A percentile compares a stretch with the other conserved stretches of the same genome.
phyloP scores from a whole-genome alignment of 1,140 invertebrate genomes.

The Heliconius hermathena region DNA sequence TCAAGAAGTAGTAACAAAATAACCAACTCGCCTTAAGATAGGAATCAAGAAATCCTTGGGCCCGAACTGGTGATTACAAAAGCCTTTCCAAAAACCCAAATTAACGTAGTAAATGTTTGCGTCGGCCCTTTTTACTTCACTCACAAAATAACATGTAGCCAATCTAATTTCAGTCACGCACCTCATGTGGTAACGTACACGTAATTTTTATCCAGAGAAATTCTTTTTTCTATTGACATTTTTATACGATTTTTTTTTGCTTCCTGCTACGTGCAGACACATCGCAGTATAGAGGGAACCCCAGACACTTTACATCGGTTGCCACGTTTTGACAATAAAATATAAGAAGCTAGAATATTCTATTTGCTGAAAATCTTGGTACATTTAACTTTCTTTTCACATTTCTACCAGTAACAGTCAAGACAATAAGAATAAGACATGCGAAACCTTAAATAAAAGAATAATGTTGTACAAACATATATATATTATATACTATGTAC shows the following conservation, averaged over 20 bases:
- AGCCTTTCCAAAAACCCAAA: conserved; percentile 15
- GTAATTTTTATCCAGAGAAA: background rate
- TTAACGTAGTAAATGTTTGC: conserved; percentile 6
- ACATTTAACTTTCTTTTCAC: background rate
- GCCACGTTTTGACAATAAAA: background rate
- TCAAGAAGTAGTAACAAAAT: conserved; percentile 29
- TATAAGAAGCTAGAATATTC: conserved; percentile 2
- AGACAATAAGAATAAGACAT: background rate
- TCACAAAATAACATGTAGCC: conserved; percentile 11
- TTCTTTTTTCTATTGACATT: conserved; percentile 3
- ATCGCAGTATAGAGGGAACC: background rate
- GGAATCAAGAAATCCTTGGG: background rate
- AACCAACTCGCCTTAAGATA: conserved; percentile 18
- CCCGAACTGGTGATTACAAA: background rate
- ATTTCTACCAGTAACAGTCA: background rate
- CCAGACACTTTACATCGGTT: background rate
- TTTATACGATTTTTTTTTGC: background rate
- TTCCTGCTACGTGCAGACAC: conserved; percentile 2
- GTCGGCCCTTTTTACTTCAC: conserved; percentile 16
- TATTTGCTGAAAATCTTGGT: background rate
- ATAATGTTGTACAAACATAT: background rate
- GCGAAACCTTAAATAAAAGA: background rate
- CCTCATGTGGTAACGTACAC: conserved; percentile 8
- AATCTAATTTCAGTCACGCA: conserved; percentile 29
- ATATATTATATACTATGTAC: background rate